Conservation (phyloP, 2,113 vertebrate genomes). For the Clarias batrachus region DNA sequence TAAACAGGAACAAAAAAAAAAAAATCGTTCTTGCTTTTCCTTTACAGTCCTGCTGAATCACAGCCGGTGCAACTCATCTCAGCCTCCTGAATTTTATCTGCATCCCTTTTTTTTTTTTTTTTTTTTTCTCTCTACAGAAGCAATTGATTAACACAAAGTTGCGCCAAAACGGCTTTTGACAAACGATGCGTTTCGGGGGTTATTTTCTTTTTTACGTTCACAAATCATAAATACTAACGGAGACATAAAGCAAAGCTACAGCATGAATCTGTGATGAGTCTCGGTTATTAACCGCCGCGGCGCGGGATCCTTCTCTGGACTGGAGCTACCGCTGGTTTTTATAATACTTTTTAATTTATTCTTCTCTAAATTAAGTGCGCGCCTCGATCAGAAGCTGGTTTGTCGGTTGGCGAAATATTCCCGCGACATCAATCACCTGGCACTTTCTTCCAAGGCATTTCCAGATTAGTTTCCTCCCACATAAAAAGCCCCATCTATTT, state of each 20-base stretch:
- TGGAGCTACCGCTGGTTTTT: neutral
- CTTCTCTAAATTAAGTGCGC: neutral
- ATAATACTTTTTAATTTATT: neutral
- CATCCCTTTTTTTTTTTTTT: constrained; percentile 7
- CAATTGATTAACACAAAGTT: constrained; percentile 65
- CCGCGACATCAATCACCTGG: constrained; percentile 24
- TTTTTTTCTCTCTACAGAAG: constrained; percentile 6
- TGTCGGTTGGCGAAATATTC: neutral
- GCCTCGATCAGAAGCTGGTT: constrained; percentile 14
- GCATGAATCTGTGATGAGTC: neutral
- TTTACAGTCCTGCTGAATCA: constrained; percentile 52
- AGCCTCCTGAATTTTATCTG: constrained; percentile 46
- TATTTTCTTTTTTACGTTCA: neutral
- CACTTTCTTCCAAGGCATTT: constrained; percentile 1
- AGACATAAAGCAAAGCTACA: neutral
- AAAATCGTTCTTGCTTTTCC: neutral
- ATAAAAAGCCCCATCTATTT: constrained; percentile 31
- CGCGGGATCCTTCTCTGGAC: neutral
- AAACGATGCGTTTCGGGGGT: neutral
- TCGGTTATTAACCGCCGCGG: constrained; percentile 56
- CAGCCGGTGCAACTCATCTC: constrained; percentile 48
- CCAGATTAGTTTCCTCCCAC: constrained; percentile 30
- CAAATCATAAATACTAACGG: neutral
- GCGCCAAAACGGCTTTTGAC: constrained; percentile 58
- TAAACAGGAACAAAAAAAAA: constrained; percentile 34